Evolutionary conservation across 2,113 vertebrate genomes (phyloP).

Genomic region (Phrynosoma blainvillii): DNA sequence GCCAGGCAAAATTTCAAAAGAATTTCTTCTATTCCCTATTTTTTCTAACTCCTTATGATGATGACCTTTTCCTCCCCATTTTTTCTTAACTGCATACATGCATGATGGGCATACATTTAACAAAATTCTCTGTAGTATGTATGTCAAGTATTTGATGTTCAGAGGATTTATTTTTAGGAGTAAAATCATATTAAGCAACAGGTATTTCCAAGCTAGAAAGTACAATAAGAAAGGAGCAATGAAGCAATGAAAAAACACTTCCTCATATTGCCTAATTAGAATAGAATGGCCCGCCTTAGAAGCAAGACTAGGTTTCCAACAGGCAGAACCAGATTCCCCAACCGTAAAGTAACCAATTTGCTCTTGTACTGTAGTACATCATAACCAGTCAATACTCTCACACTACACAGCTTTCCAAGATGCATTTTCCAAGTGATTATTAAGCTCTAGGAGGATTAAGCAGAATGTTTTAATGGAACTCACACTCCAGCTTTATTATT

Average conservation of each 20-base stretch:
- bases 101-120: not conserved
- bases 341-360: constrained; percentile 70
- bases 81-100: too few relatives aligned
- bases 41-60: not conserved
- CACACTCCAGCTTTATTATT: constrained; percentile 14
- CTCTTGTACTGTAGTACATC: constrained; percentile 40
- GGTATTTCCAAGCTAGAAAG: constrained; percentile 13
- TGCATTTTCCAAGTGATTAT: constrained; percentile 43
- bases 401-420: constrained; percentile 41
- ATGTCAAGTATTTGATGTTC: not conserved
- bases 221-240: constrained; percentile 47
- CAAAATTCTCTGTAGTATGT: not conserved
- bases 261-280: constrained; percentile 65
- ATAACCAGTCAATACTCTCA: constrained; percentile 60
- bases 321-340: constrained; percentile 83
- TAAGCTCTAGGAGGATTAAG: constrained; percentile 49
- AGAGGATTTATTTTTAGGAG: not conserved
- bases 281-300: constrained; percentile 69
- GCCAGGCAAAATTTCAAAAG: not conserved
- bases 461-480: constrained; percentile 44
- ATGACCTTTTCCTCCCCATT: not conserved
- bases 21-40: not conserved
- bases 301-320: constrained; percentile 77
- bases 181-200: not conserved
- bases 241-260: constrained; percentile 64